These are phyloP conservation scores for Aethina tumida DNA, from an alignment of 1,140 invertebrate species.

Conservation along the genomic window DNA sequence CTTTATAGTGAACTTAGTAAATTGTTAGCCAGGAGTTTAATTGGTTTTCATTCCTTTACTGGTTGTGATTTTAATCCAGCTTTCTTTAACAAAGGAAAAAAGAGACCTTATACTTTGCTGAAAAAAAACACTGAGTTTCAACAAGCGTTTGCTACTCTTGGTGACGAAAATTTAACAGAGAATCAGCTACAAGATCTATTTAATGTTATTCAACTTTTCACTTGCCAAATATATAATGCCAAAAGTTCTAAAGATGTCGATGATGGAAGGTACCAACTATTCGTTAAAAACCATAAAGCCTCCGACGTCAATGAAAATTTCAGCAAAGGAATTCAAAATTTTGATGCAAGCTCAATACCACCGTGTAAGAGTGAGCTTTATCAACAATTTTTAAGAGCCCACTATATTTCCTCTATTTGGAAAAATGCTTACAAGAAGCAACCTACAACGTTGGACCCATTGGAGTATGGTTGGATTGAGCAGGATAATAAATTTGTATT, in stretches of 20 bases:
- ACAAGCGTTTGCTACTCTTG: slow-evolving; percentile 8
- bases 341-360: slow-evolving; percentile 21
- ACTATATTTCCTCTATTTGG: slow-evolving; percentile 21
- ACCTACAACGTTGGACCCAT: slow-evolving; percentile 13
- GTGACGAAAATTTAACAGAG: slow-evolving; percentile 5
- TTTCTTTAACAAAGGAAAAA: too few species aligned
- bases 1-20: slow-evolving; percentile 1
- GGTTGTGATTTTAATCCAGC: slow-evolving; percentile 4
- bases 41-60: not conserved
- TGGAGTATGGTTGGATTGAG: slow-evolving; percentile 21
- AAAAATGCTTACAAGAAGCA: slow-evolving; percentile 20
- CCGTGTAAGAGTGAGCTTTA: slow-evolving; percentile 18
- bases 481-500: slow-evolving; percentile 17
- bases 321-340: slow-evolving; percentile 18
- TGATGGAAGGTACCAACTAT: slow-evolving; percentile 20
- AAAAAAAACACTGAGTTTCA: slow-evolving; percentile 6
- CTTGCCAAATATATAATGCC: slow-evolving; percentile 13
- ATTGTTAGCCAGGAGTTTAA: not conserved
- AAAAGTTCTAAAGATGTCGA: slow-evolving; percentile 20
- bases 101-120: slow-evolving; percentile 2
- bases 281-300: slow-evolving; percentile 19
- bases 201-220: slow-evolving; percentile 11
- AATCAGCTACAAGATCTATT: slow-evolving; percentile 13
- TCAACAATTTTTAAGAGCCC: slow-evolving; percentile 19
- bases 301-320: slow-evolving; percentile 19